Evolutionary conservation across 92 coral and sea anemone genomes (phyloP).

Genomic region (Virgularia gustaviana): DNA sequence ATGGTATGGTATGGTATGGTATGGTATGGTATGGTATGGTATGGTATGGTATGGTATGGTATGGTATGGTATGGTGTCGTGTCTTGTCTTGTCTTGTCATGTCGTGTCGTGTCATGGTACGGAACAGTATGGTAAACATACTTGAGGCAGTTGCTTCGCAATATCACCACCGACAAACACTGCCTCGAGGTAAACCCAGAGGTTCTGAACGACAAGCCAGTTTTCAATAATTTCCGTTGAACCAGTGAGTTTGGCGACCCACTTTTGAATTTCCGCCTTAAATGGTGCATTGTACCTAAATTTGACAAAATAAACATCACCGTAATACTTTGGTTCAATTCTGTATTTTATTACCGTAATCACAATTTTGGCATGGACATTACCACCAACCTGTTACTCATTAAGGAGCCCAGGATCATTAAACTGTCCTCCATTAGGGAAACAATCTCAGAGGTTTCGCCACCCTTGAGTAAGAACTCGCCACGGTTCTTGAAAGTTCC

Average conservation of each 20-base stretch:
- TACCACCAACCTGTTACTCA: constrained; percentile 83
- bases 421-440: constrained; percentile 97
- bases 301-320: neutral
- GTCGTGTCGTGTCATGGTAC: neutral
- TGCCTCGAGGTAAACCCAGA: constrained; percentile 92
- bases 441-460: constrained; percentile 91
- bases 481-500: constrained; percentile 89
- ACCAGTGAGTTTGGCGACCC: constrained; percentile 98
- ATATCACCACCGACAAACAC: constrained; percentile 99
- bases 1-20: neutral
- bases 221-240: constrained; percentile 97
- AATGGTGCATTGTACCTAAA: constrained; percentile 92
- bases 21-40: constrained; percentile 14
- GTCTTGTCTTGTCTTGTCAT: neutral
- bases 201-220: constrained; percentile 90
- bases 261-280: constrained; percentile 92
- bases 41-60: neutral
- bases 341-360: no score
- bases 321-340: neutral
- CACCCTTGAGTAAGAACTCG: constrained; percentile 81
- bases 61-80: neutral
- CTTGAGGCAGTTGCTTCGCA: constrained; percentile 97
- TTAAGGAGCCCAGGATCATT: constrained; percentile 89
- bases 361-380: neutral
- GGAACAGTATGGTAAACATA: constrained; percentile 26